phyloP scores from a whole-genome alignment of 2,888 invertebrate species.

The Orthosia gracilis region DNA sequence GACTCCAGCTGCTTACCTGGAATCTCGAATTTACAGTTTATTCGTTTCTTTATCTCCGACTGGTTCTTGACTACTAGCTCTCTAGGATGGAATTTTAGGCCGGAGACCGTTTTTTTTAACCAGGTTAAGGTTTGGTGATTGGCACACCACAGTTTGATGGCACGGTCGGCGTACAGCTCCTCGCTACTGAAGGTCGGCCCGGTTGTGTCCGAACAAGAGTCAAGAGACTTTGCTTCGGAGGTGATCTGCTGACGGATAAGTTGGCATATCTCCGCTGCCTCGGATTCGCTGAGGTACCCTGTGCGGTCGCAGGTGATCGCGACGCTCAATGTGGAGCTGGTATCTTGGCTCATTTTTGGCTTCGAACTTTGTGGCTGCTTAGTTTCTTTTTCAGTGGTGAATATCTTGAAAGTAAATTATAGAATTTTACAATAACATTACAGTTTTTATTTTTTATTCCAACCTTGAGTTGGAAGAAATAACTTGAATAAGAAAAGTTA shows the following conservation, averaged over 20 bases:
- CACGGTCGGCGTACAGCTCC: not conserved
- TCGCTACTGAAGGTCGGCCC: not conserved
- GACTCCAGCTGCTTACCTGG: fast-evolving
- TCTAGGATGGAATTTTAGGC: no score
- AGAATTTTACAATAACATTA: no score
- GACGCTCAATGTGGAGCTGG: not conserved
- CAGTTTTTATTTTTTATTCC: no score
- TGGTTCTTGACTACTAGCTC: conserved; percentile 3
- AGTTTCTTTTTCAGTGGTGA: not conserved
- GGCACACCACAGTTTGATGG: conserved; percentile 20
- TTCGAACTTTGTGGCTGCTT: not conserved
- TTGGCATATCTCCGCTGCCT: not conserved
- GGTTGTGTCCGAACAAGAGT: no score
- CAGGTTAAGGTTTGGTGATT: conserved; percentile 17
- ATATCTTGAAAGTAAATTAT: not conserved
- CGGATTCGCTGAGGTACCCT: not conserved
- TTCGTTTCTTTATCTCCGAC: not conserved
- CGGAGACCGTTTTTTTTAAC: not conserved
- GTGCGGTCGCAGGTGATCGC: conserved; percentile 3
- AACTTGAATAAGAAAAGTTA: no score
- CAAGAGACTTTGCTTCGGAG: not conserved
- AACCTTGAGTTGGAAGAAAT: no score
- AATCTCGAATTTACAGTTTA: not conserved
- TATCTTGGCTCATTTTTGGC: not conserved
- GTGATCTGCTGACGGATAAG: not conserved